Conservation (phyloP, 1,140 invertebrate species). For the Eurosta solidaginis region DNA sequence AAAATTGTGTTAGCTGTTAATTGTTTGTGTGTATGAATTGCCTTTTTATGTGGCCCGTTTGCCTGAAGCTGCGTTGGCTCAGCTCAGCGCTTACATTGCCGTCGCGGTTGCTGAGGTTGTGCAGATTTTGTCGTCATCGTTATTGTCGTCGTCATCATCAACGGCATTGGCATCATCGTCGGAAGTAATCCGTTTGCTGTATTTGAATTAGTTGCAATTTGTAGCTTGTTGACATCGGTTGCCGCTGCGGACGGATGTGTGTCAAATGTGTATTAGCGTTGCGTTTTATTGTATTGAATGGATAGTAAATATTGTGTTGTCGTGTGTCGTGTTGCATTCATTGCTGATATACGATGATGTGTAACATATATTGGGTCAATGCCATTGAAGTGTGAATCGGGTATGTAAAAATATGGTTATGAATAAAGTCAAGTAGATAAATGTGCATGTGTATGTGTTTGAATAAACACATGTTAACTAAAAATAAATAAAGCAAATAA, state of each 20-base stretch:
- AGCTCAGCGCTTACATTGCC: background rate
- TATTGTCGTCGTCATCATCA: background rate
- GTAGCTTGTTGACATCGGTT: slow-evolving; percentile 59
- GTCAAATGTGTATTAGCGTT: background rate
- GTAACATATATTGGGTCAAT: too few species aligned
- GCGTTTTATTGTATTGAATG: background rate
- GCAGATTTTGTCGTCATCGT: background rate
- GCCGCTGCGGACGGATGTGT: slow-evolving; percentile 48
- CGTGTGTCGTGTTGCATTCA: too few species aligned
- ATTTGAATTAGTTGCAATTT: slow-evolving; percentile 59
- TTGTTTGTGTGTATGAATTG: background rate
- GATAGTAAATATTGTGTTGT: background rate
- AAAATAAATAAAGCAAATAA: too few species aligned
- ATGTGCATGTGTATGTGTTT: background rate
- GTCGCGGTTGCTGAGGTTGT: background rate
- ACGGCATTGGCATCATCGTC: background rate
- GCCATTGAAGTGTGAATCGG: too few species aligned
- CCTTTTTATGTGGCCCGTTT: background rate
- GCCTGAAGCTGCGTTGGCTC: background rate
- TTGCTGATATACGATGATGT: too few species aligned
- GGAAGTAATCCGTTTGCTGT: slow-evolving; percentile 56
- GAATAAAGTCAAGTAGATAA: background rate
- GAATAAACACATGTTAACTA: background rate
- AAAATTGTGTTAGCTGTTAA: background rate
- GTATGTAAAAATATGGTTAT: background rate